phyloP scores from a whole-genome alignment of 2,797 vertebrate genomes.

The Heliangelus exortis region DNA sequence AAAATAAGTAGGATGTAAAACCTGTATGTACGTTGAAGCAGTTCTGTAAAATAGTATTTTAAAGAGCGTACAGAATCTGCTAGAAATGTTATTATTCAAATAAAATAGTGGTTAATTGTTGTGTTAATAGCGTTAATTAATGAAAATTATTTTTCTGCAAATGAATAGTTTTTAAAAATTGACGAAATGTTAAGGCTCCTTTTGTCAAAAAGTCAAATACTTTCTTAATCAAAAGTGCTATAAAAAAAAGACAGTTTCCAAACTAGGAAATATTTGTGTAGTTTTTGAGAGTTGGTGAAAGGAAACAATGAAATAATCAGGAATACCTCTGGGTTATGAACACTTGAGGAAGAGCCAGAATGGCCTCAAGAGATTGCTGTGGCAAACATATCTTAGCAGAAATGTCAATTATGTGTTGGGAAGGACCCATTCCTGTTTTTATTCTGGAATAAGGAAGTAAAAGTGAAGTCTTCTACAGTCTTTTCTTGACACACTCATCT shows the following conservation, averaged over 20 bases:
- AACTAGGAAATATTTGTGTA: not conserved
- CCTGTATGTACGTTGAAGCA: not conserved
- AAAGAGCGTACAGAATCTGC: not conserved
- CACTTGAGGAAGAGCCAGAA: not conserved
- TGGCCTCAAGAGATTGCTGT: not conserved
- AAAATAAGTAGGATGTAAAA: not conserved
- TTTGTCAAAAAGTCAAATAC: not conserved
- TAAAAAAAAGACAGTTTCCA: not conserved
- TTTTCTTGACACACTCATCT: not conserved
- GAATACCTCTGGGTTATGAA: not conserved
- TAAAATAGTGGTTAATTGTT: not conserved
- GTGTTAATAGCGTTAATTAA: not conserved
- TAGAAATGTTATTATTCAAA: not conserved
- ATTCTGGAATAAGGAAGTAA: not conserved
- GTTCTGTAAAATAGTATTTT: not conserved
- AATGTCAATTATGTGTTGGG: not conserved
- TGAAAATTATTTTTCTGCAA: not conserved
- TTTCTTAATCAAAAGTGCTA: not conserved
- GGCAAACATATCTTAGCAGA: not conserved
- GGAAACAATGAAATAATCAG: not conserved
- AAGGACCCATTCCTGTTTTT: not conserved
- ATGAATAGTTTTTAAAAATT: not conserved
- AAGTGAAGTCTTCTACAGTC: not conserved
- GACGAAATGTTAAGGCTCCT: not conserved
- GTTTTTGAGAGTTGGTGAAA: not conserved